Conservation (phyloP, 30 jellyfish, hydroid and myxozoan species). For the Turritopsis rubra region DNA sequence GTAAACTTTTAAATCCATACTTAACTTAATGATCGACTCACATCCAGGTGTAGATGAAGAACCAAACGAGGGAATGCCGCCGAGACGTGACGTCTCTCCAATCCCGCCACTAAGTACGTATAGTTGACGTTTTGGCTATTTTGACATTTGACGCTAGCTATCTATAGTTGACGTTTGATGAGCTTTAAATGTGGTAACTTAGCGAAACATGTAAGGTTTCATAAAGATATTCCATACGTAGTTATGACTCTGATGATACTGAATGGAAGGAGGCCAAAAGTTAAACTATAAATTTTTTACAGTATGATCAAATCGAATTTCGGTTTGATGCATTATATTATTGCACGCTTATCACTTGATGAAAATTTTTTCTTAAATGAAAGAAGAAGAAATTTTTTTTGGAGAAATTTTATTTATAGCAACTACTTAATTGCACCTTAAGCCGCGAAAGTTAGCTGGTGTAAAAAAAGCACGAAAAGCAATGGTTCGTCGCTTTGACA, state of each 20-base stretch:
- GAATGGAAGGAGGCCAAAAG: neutral
- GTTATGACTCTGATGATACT: too few species aligned
- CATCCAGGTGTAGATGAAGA: neutral
- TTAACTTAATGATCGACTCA: neutral
- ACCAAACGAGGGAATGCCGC: neutral
- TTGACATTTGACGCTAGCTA: neutral
- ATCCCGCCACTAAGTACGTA: neutral
- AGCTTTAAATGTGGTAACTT: too few species aligned
- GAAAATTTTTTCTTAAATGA: neutral
- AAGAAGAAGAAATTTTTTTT: too few species aligned
- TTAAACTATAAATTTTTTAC: neutral
- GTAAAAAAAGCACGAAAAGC: neutral
- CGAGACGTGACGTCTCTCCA: neutral
- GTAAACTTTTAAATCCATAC: neutral
- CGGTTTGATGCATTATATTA: neutral
- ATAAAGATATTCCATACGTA: too few species aligned
- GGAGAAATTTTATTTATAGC: neutral
- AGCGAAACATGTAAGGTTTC: too few species aligned
- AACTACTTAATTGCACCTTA: neutral
- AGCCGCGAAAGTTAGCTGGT: neutral
- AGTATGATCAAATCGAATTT: neutral
- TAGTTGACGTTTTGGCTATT: neutral
- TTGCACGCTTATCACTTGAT: neutral
- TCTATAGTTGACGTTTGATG: too few species aligned
- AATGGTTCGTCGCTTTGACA: slow-evolving; percentile 10